Percentiles rank a stretch among this genome's conserved stretches.
Conservation (phyloP, 1,140 invertebrate species). For the Drosophila obscura region DNA sequence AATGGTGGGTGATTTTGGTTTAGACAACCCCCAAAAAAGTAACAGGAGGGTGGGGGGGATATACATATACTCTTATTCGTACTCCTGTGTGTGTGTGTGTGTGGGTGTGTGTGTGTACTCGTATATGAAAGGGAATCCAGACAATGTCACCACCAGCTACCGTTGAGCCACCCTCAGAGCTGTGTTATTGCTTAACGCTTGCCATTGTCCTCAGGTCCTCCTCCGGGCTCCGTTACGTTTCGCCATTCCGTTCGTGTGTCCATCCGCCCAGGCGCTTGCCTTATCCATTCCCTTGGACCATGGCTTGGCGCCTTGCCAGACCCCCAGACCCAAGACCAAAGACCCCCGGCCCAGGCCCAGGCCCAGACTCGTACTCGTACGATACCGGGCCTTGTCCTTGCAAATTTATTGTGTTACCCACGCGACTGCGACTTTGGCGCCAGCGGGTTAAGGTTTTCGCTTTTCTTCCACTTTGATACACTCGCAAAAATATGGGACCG, state of each 20-base stretch:
- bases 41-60: neutral
- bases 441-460: constrained; percentile 74
- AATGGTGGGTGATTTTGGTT: constrained; percentile 35
- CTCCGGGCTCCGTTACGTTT: neutral
- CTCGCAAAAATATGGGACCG: constrained; percentile 23
- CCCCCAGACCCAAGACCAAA: constrained; percentile 7
- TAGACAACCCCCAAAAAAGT: constrained; percentile 37
- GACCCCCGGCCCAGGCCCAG: constrained; percentile 14
- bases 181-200: constrained; percentile 71
- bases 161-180: constrained; percentile 69
- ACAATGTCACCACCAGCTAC: constrained; percentile 80
- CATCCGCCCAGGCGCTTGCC: constrained; percentile 5
- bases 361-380: no score
- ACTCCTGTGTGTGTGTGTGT: neutral
- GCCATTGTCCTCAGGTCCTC: constrained; percentile 57
- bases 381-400: constrained; percentile 55
- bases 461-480: constrained; percentile 37
- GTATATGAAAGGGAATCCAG: constrained; percentile 24
- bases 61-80: neutral
- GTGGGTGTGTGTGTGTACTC: no score
- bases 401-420: constrained; percentile 79
- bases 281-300: constrained; percentile 38
- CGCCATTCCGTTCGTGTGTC: constrained; percentile 13
- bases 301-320: constrained; percentile 65
- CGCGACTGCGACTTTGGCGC: constrained; percentile 61